phyloP scores from a whole-genome alignment of 2,797 vertebrate species.

The Sylvia borin region DNA sequence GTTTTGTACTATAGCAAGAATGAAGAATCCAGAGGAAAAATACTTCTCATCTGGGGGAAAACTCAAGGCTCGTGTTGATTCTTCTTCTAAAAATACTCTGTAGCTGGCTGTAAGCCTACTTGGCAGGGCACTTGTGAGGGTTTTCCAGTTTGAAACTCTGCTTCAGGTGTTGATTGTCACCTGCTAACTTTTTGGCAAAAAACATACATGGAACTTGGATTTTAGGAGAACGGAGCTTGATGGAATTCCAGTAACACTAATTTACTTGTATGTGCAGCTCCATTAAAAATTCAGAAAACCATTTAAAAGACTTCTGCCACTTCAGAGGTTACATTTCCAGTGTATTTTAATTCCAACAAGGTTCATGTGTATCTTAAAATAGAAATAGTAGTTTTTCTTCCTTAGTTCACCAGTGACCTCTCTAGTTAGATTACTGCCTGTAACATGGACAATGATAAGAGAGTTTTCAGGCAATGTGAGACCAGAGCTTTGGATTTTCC shows the following conservation, averaged over 20 bases:
- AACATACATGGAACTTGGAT: not conserved
- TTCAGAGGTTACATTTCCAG: conserved; percentile 28
- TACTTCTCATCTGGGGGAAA: not conserved
- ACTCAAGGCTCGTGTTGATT: not conserved
- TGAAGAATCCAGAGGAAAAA: not conserved
- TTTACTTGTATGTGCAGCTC: not conserved
- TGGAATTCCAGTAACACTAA: not conserved
- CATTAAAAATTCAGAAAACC: not conserved
- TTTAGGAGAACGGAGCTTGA: not conserved
- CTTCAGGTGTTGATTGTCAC: not conserved
- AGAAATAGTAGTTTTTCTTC: conserved; percentile 33
- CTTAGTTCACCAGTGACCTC: not conserved
- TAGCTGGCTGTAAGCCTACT: not conserved
- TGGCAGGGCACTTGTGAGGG: not conserved
- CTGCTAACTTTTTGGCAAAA: not conserved
- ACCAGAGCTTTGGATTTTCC: not conserved
- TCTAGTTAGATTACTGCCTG: not conserved
- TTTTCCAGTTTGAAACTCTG: not conserved
- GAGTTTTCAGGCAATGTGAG: not conserved
- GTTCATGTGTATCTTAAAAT: conserved; percentile 34
- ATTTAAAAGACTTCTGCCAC: not conserved
- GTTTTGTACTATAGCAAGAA: not conserved
- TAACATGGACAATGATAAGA: not conserved
- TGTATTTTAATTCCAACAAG: not conserved
- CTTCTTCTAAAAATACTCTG: not conserved